Evolutionary conservation across 2,113 vertebrate genomes (phyloP).

Genomic region (Mesitornis unicolor): DNA sequence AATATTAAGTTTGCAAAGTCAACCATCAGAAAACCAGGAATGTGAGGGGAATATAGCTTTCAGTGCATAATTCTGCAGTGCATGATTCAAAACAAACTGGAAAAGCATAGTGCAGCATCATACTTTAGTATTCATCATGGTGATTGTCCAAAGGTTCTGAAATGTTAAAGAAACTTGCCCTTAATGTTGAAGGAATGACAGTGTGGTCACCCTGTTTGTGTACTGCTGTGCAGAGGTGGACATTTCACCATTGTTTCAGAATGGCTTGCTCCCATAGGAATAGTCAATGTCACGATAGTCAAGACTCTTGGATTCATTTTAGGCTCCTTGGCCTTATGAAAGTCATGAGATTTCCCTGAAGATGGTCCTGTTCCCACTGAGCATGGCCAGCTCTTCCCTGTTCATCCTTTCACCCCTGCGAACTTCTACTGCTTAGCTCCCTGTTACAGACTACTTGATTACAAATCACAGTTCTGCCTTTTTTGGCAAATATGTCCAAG

Average conservation of each 20-base stretch:
- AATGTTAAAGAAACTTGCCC: background rate
- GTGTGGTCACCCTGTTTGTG: background rate
- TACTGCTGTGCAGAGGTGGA: background rate
- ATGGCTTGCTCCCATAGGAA: background rate
- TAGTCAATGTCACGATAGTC: fast-evolving
- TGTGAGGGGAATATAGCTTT: background rate
- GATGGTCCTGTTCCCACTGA: background rate
- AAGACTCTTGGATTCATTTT: background rate
- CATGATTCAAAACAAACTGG: background rate
- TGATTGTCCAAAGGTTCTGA: background rate
- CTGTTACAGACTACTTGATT: background rate
- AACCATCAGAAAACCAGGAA: background rate
- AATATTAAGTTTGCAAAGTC: background rate
- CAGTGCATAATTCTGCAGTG: background rate
- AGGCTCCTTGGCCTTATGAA: background rate
- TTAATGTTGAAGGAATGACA: background rate
- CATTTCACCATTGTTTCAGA: background rate
- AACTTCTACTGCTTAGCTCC: background rate
- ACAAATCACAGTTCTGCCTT: background rate
- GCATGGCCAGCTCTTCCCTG: background rate
- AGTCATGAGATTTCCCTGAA: background rate
- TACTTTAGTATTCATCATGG: background rate
- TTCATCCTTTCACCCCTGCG: background rate
- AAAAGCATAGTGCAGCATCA: background rate
- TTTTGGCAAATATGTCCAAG: background rate